phyloP scores from a whole-genome alignment of 1,140 invertebrate species.

The Thalassaphorura encarpata region DNA sequence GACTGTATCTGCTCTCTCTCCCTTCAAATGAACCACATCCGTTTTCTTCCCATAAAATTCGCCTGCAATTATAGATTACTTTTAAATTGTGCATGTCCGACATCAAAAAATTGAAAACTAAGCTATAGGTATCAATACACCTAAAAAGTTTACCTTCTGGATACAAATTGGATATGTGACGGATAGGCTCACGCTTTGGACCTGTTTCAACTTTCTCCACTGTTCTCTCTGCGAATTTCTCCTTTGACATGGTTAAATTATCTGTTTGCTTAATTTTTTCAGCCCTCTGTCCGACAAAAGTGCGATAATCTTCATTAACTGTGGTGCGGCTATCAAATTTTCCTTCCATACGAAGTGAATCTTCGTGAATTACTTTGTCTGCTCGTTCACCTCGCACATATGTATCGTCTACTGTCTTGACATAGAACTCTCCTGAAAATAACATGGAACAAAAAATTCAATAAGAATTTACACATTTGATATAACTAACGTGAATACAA shows the following conservation, averaged over 20 bases:
- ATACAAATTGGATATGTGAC: too few relatives aligned
- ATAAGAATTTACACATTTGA: too few relatives aligned
- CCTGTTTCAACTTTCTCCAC: too few relatives aligned
- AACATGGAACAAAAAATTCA: too few relatives aligned
- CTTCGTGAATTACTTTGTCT: constrained; percentile 39
- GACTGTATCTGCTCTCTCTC: constrained; percentile 48
- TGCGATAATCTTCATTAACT: neutral
- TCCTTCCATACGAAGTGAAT: constrained; percentile 46
- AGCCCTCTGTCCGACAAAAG: neutral
- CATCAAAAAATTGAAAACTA: too few relatives aligned
- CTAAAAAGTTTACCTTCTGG: too few relatives aligned
- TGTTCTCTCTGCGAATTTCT: too few relatives aligned
- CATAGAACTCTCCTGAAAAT: constrained; percentile 46
- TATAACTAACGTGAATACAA: too few relatives aligned
- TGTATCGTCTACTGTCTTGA: constrained; percentile 4
- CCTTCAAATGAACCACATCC: constrained; percentile 37
- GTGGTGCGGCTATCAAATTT: constrained; percentile 41
- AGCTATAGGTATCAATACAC: too few relatives aligned
- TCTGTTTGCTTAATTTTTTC: constrained; percentile 33
- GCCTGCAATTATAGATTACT: too few relatives aligned
- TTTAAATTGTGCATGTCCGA: too few relatives aligned
- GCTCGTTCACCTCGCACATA: constrained; percentile 11
- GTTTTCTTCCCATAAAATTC: constrained; percentile 8
- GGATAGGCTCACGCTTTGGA: too few relatives aligned
- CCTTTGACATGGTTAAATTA: constrained; percentile 37